Conservation (phyloP, 1,140 invertebrate species). For the Trachymyrmex cornetzi region DNA sequence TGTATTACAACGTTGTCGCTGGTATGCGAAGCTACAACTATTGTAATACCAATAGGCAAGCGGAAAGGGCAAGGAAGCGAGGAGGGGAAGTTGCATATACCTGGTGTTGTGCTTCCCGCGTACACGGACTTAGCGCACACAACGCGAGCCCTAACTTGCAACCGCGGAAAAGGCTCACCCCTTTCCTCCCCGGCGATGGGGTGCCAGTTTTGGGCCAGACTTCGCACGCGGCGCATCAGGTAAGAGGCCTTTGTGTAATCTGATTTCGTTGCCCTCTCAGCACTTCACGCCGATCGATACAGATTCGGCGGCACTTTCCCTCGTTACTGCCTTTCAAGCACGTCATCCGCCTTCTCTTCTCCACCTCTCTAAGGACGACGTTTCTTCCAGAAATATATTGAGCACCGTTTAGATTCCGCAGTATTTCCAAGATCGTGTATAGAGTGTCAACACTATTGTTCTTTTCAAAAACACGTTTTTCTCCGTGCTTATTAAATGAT, state of each 20-base stretch:
- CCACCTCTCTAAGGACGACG: constrained; percentile 31
- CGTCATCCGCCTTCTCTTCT: constrained; percentile 42
- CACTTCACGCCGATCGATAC: constrained; percentile 73
- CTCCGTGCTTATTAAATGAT: too few species aligned
- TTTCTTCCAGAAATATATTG: constrained; percentile 30
- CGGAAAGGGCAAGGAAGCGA: constrained; percentile 7
- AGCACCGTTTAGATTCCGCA: background rate
- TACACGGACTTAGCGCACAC: constrained; percentile 11
- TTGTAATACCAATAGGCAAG: constrained; percentile 33
- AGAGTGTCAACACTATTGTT: background rate
- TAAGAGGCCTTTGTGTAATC: constrained; percentile 82
- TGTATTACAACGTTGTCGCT: constrained; percentile 51
- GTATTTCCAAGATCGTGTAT: background rate
- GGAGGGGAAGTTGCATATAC: constrained; percentile 64
- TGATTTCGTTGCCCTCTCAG: constrained; percentile 77
- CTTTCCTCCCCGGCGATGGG: constrained; percentile 78
- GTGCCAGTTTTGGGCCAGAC: constrained; percentile 85
- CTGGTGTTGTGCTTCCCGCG: constrained; percentile 51
- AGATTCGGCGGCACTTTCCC: constrained; percentile 72
- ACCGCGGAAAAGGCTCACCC: constrained; percentile 80
- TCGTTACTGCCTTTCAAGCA: constrained; percentile 72
- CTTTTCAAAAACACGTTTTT: background rate
- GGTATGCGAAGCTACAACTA: constrained; percentile 31
- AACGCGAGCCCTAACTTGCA: constrained; percentile 45
- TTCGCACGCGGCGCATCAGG: constrained; percentile 83